Evolutionary conservation across 2,888 invertebrate genomes (phyloP), one percentile per base, ranked within the genome.

Genomic region (Cephus rjabovi): DNA sequence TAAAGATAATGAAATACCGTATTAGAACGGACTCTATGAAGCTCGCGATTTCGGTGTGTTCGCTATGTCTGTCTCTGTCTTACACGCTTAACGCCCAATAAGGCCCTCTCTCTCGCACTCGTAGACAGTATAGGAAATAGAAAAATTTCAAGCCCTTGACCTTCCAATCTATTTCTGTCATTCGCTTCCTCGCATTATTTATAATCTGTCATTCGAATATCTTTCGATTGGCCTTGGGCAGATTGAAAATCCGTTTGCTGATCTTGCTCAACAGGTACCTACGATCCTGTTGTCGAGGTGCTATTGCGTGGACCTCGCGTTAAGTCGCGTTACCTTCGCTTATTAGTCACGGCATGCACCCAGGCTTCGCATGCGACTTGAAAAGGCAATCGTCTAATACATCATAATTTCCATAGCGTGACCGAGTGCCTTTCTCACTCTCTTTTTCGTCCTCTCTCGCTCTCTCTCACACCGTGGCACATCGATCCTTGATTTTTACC

Each of bases 331-430:
- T 75, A 82, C 79, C 81, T 85, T 83, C 83, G 81, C 86, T 87
- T 87, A 87, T 87, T 87, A 87, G 87, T 87, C 88, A 88, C 87
- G 88, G 86, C 83, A 85, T 82, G 83, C 80, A 76, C 79, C 83
- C 83, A 84, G 82, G 82, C 71, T 77, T 75, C 74, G 74, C 75
- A 75, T 73, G 78, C 76, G 82, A 85, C 89, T 85, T 85, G 87
- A 89, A 89, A 89, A 85, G 89, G 86, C 89, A 84, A 86, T 84
- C 86, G 86, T 83, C 87, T 86, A 87, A 89, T 89, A 89, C 88
- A 87, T 89, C 89, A 89, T 89, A 89, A 89, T 89, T 89, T 87
- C 85, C 87, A 86, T 89, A 84, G 89, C 89, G 89, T 89, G 89
- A 89, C 89, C 71, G 71, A 71, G 31, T 71, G 71, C 71, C 12